These are phyloP conservation scores for Philotrypesis tridentata DNA, from an alignment of 1,140 invertebrate species.

Conservation along the genomic window DNA sequence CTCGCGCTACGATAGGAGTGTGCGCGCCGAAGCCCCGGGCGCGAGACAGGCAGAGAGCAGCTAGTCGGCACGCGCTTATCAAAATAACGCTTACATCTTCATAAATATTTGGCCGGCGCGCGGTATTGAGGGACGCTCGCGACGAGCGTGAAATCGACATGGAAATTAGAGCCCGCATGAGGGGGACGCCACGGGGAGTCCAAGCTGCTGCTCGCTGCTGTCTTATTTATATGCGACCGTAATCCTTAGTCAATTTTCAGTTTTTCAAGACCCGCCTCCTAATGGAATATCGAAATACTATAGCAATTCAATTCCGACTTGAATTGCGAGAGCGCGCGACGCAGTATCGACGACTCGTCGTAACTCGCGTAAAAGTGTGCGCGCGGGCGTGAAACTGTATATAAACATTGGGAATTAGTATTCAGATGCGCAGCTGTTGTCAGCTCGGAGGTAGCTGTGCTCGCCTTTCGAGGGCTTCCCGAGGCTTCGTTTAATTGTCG, in stretches of 20 bases:
- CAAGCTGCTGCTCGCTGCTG: too few species aligned
- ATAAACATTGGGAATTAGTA: slow-evolving; percentile 73
- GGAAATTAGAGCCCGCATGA: slow-evolving; percentile 65
- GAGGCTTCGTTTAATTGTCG: slow-evolving; percentile 72
- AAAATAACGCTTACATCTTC: slow-evolving; percentile 74
- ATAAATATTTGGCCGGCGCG: slow-evolving; percentile 69
- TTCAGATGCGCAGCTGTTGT: slow-evolving; percentile 71
- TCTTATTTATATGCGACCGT: slow-evolving; percentile 23
- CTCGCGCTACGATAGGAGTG: background rate
- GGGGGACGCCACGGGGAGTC: too few species aligned
- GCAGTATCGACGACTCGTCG: background rate
- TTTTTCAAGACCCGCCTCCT: background rate
- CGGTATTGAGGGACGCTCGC: slow-evolving; percentile 33
- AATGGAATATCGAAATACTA: background rate
- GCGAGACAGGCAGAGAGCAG: slow-evolving; percentile 15
- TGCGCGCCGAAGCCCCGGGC: background rate
- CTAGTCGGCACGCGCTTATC: slow-evolving; percentile 66
- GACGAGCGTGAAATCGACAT: slow-evolving; percentile 70
- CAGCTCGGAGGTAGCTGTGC: slow-evolving; percentile 41
- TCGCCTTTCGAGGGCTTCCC: slow-evolving; percentile 64
- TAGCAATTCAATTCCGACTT: slow-evolving; percentile 18
- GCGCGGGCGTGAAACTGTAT: slow-evolving; percentile 64
- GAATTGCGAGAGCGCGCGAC: background rate
- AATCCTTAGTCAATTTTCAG: background rate
- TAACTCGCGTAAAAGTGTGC: slow-evolving; percentile 48